A percentile compares a stretch with the other conserved stretches of the same genome.
These are phyloP conservation scores for Dysidea cf. avara DNA, from an alignment of 37 sponge, comb jelly and placozoan species.

Conservation along the genomic window DNA sequence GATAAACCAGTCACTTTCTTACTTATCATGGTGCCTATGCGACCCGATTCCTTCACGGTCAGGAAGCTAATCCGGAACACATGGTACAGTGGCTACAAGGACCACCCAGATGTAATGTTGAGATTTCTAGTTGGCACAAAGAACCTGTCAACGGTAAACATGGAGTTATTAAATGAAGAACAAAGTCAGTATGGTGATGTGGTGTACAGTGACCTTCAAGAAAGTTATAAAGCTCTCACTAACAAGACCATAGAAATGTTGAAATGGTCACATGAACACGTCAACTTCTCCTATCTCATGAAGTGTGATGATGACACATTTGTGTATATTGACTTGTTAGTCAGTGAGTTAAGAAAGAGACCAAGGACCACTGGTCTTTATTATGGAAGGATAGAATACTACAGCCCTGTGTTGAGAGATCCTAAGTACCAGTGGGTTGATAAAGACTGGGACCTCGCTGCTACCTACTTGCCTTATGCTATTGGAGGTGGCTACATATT, in stretches of 20 bases:
- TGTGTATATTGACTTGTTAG: conserved; percentile 32
- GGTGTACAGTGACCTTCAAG: conserved; percentile 45
- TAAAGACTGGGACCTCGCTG: conserved; percentile 75
- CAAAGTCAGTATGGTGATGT: conserved; percentile 45
- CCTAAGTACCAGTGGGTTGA: conserved; percentile 76
- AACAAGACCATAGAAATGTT: conserved; percentile 64
- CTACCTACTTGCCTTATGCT: conserved; percentile 85
- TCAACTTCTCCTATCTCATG: conserved; percentile 57
- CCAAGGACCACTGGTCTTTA: conserved; percentile 74
- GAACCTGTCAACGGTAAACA: background rate
- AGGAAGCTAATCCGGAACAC: conserved; percentile 78
- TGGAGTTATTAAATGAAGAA: conserved; percentile 20
- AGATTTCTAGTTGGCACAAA: conserved; percentile 70
- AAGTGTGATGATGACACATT: conserved; percentile 92
- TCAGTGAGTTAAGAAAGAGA: conserved; percentile 41
- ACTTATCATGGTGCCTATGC: too few relatives aligned
- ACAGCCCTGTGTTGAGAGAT: conserved; percentile 52
- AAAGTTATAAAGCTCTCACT: conserved; percentile 65
- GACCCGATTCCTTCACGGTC: too few relatives aligned
- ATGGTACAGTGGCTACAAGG: conserved; percentile 60
- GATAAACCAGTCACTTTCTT: too few relatives aligned
- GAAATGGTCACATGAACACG: conserved; percentile 21
- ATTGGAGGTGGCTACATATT: conserved; percentile 87
- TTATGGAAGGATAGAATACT: conserved; percentile 74
- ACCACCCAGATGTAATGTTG: conserved; percentile 17